Conservation (phyloP, 1,140 invertebrate species). For the Diachasma alloeum region DNA sequence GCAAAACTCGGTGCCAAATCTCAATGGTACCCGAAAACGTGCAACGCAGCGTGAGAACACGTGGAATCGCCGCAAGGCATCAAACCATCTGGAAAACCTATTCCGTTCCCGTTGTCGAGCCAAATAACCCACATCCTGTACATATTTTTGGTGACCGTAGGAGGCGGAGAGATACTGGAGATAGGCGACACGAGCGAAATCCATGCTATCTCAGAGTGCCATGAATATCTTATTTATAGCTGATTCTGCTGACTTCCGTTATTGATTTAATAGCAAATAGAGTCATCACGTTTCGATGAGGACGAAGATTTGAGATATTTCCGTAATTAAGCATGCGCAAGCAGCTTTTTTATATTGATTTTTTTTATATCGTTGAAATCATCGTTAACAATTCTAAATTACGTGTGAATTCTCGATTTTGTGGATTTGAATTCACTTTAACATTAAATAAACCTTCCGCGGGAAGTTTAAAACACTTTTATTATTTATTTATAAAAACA, state of each 20-base stretch:
- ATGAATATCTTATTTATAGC: background rate
- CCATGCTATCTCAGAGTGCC: background rate
- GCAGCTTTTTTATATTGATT: background rate
- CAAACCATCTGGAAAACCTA: slow-evolving; percentile 1
- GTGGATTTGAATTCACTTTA: too few relatives aligned
- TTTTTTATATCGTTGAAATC: too few relatives aligned
- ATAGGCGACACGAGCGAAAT: background rate
- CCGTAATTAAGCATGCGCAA: background rate
- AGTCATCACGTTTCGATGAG: background rate
- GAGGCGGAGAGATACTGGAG: background rate
- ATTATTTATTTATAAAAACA: too few relatives aligned
- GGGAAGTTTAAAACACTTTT: too few relatives aligned
- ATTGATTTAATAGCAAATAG: background rate
- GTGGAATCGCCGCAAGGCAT: slow-evolving; percentile 4
- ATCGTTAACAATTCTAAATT: too few relatives aligned
- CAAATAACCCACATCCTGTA: slow-evolving; percentile 9
- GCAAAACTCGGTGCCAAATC: background rate
- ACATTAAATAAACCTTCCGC: too few relatives aligned
- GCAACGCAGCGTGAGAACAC: slow-evolving; percentile 1
- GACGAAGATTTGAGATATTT: background rate
- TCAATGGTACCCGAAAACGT: slow-evolving; percentile 7
- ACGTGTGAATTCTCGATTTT: too few relatives aligned
- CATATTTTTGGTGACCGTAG: background rate
- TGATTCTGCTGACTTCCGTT: background rate
- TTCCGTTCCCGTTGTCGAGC: slow-evolving; percentile 1